phyloP scores from a whole-genome alignment of 2,113 vertebrate species.

The Falco punctatus region DNA sequence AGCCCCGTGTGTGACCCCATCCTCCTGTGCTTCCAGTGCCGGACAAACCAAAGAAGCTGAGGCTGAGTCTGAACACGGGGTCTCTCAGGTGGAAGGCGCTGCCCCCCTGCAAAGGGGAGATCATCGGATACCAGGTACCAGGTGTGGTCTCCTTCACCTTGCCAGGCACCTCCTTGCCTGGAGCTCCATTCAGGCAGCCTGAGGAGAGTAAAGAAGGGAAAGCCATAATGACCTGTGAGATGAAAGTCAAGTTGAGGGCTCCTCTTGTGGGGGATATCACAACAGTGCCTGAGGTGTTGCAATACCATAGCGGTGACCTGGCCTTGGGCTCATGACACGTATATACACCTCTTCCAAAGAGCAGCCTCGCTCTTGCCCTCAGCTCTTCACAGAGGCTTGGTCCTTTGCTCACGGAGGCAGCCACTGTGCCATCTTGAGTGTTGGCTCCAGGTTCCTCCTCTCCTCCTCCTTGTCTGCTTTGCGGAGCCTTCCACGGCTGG shows the following conservation, averaged over 20 bases:
- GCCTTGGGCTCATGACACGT: rapidly evolving
- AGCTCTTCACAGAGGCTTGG: neutral
- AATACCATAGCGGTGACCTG: too few relatives aligned
- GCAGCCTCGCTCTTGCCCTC: neutral
- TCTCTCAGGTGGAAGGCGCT: neutral
- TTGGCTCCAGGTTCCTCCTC: neutral
- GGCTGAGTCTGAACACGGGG: neutral
- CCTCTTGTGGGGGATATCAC: too few relatives aligned
- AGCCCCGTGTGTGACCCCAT: rapidly evolving
- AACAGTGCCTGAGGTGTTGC: too few relatives aligned
- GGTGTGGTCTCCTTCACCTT: rapidly evolving
- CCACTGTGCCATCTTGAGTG: rapidly evolving
- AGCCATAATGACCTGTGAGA: too few relatives aligned
- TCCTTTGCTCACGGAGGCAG: neutral
- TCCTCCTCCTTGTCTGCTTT: neutral
- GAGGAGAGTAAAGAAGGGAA: neutral
- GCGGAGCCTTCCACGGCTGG: rapidly evolving
- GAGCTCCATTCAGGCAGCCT: neutral
- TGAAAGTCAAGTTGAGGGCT: neutral
- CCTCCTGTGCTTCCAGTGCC: neutral
- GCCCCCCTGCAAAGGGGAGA: conserved; percentile 23
- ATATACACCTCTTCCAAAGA: rapidly evolving
- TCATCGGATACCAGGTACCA: conserved; percentile 16
- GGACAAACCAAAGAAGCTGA: neutral
- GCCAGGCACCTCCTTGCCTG: neutral